phyloP scores from a whole-genome alignment of 2,113 vertebrate genomes.

The Pluvialis apricaria region DNA sequence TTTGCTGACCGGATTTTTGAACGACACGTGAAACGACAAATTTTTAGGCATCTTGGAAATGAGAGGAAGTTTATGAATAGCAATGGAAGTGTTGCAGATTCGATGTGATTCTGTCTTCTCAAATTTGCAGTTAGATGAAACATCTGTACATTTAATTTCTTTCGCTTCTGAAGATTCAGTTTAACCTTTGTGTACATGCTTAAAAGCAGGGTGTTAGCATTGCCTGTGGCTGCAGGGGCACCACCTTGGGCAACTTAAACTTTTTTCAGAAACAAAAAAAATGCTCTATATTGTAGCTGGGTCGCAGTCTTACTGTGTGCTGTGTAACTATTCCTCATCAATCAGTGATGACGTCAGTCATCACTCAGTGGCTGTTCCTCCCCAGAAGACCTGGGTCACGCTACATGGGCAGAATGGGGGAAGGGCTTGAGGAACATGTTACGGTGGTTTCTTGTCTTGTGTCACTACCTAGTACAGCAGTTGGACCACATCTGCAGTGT shows the following conservation, averaged over 20 bases:
- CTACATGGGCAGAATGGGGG: background rate
- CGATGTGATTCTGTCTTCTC: background rate
- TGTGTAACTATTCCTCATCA: background rate
- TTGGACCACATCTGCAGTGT: background rate
- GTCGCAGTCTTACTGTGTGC: background rate
- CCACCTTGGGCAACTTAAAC: background rate
- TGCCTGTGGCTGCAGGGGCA: background rate
- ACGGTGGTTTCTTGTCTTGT: background rate
- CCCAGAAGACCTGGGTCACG: background rate
- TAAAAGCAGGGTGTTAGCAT: background rate
- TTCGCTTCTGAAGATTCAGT: background rate
- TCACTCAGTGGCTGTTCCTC: background rate
- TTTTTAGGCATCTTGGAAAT: background rate
- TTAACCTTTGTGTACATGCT: background rate
- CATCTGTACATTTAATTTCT: background rate
- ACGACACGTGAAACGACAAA: background rate
- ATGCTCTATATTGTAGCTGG: background rate
- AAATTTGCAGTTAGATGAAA: background rate
- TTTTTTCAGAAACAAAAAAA: background rate
- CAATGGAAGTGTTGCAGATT: background rate
- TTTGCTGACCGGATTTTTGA: background rate
- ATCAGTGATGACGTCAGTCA: too few relatives aligned
- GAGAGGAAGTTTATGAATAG: background rate
- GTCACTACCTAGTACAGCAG: background rate
- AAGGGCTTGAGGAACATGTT: background rate